Percentiles rank a stretch among this genome's conserved stretches.
Evolutionary conservation across 2,797 vertebrate species (phyloP).

Genomic region (Gymnocypris eckloni): DNA sequence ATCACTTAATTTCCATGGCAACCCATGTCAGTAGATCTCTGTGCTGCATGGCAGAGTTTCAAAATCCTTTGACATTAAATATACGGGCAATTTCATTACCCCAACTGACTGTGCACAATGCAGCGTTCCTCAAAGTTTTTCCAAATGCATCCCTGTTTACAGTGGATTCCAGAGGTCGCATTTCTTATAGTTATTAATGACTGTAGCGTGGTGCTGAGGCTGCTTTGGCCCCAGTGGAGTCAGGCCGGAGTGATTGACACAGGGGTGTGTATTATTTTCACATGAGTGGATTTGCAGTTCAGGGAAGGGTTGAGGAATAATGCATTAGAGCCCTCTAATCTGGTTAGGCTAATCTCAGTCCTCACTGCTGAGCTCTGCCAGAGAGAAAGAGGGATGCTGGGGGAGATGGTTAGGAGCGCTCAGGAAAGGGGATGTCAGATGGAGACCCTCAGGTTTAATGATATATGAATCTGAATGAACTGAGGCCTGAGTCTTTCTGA

Average conservation of each 20-base stretch:
- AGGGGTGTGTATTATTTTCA: constrained; percentile 60
- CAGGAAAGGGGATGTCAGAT: constrained; percentile 55
- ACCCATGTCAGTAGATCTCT: constrained; percentile 48
- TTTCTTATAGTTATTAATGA: constrained; percentile 23
- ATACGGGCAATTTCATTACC: constrained; percentile 24
- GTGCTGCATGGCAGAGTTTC: constrained; percentile 42
- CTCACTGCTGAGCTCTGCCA: constrained; percentile 43
- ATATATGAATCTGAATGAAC: constrained; percentile 59
- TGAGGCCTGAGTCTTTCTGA: constrained; percentile 27
- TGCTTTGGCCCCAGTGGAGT: constrained; percentile 44
- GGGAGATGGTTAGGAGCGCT: constrained; percentile 56
- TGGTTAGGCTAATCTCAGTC: constrained; percentile 64
- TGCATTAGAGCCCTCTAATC: constrained; percentile 64
- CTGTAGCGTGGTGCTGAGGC: constrained; percentile 10
- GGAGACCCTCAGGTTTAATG: constrained; percentile 48
- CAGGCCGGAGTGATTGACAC: constrained; percentile 54
- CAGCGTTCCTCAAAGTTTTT: background rate
- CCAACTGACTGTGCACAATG: background rate
- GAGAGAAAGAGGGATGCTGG: constrained; percentile 38
- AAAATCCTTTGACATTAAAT: constrained; percentile 38
- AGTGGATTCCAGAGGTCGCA: background rate
- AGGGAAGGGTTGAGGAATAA: constrained; percentile 55
- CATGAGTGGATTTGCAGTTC: constrained; percentile 56
- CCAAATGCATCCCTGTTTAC: constrained; percentile 14
- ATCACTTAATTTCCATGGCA: constrained; percentile 61